Conservation (phyloP, 2,888 invertebrate genomes). For the Polydrusus cervinus region DNA sequence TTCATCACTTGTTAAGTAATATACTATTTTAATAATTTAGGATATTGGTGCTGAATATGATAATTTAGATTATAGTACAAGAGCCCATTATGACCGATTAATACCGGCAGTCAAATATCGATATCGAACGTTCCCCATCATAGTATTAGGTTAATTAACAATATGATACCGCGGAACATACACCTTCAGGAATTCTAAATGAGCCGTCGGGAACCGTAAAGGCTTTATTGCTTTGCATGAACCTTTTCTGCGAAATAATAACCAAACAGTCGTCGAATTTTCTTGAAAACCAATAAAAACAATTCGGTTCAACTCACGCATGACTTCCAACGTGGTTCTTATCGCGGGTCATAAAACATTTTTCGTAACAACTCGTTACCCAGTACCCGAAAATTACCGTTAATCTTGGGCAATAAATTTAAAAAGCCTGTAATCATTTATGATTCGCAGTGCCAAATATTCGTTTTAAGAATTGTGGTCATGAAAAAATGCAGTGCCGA, state of each 20-base stretch:
- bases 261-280: background rate
- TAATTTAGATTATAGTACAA: no score
- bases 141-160: no score
- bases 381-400: slow-evolving; percentile 16
- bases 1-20: no score
- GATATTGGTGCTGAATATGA: no score
- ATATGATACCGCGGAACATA: no score
- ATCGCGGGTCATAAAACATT: slow-evolving; percentile 13
- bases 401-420: slow-evolving; percentile 18
- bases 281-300: background rate
- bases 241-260: background rate
- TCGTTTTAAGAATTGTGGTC: slow-evolving; percentile 9
- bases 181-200: no score
- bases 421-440: slow-evolving; percentile 18
- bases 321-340: background rate
- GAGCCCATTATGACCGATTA: no score
- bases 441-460: slow-evolving; percentile 12
- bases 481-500: background rate
- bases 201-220: no score
- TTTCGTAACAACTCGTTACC: slow-evolving; percentile 4
- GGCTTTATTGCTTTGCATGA: background rate
- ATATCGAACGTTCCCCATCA: no score
- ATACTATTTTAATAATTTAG: no score
- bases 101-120: no score
- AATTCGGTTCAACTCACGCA: background rate